Conservation (phyloP, 2,888 invertebrate species). For the Apotomis capreana region DNA sequence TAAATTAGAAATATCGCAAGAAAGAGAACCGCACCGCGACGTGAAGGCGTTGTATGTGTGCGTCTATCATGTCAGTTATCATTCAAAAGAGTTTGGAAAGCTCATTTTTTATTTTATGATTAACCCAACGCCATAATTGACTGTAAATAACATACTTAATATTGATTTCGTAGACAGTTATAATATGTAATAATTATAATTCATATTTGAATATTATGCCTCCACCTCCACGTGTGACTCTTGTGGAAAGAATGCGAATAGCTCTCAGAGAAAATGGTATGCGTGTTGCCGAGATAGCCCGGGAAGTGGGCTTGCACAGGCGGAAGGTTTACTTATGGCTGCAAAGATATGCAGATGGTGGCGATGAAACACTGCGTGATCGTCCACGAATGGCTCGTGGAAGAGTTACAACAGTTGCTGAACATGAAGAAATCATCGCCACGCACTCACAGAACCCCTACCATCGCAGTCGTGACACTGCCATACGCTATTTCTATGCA, state of each 20-base stretch:
- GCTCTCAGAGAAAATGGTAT: background rate
- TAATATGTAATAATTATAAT: background rate
- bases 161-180: background rate
- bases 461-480: slow-evolving; percentile 17
- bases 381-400: slow-evolving; percentile 4
- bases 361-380: slow-evolving; percentile 8
- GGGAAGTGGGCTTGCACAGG: background rate
- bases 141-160: too few relatives aligned
- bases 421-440: slow-evolving; percentile 13
- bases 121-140: too few relatives aligned
- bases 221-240: background rate
- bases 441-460: slow-evolving; percentile 8
- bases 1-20: slow-evolving; percentile 11
- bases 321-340: slow-evolving; percentile 7
- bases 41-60: background rate
- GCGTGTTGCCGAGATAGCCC: slow-evolving; percentile 10
- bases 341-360: slow-evolving; percentile 12
- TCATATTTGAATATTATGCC: background rate
- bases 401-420: slow-evolving; percentile 11
- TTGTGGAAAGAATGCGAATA: background rate
- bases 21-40: slow-evolving; percentile 7
- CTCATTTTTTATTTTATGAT: too few relatives aligned
- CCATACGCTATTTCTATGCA: slow-evolving; percentile 22
- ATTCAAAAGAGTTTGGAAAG: too few relatives aligned
- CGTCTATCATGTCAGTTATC: too few relatives aligned